Conservation (phyloP, 2,797 vertebrate species). For the Acropternis orthonyx region DNA sequence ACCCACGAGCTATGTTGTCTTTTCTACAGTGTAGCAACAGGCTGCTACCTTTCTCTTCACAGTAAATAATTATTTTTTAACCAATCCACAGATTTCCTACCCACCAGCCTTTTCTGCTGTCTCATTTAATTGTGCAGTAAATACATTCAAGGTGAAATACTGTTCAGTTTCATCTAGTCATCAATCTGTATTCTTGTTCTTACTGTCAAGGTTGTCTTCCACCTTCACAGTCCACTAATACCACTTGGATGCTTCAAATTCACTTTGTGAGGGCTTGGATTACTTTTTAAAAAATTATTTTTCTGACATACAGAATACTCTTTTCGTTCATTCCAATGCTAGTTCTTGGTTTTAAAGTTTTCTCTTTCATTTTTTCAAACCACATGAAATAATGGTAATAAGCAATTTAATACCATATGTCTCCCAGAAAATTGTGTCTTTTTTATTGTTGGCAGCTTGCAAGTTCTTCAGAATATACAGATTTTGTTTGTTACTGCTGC, state of each 20-base stretch:
- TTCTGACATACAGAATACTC: not conserved
- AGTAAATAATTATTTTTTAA: not conserved
- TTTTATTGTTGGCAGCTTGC: not conserved
- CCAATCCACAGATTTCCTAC: not conserved
- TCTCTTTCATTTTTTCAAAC: not conserved
- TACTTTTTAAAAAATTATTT: not conserved
- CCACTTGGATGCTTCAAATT: not conserved
- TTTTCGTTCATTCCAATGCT: not conserved
- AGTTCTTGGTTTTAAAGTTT: not conserved
- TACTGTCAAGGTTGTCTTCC: not conserved
- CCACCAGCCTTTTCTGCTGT: not conserved
- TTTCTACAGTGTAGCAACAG: not conserved
- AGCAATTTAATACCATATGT: not conserved
- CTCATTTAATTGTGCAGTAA: not conserved
- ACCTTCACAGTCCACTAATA: not conserved
- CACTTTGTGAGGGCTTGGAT: not conserved
- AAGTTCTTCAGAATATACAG: not conserved
- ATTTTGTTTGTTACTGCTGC: not conserved
- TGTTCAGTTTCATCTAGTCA: not conserved
- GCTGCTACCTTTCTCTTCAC: not conserved
- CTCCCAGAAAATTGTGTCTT: not conserved
- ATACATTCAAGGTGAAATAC: not conserved
- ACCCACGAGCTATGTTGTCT: not conserved
- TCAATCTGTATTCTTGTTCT: not conserved
- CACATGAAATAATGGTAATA: not conserved